Evolutionary conservation across 37 sponge, comb jelly and placozoan species (phyloP).

Genomic region (Corticium candelabrum): DNA sequence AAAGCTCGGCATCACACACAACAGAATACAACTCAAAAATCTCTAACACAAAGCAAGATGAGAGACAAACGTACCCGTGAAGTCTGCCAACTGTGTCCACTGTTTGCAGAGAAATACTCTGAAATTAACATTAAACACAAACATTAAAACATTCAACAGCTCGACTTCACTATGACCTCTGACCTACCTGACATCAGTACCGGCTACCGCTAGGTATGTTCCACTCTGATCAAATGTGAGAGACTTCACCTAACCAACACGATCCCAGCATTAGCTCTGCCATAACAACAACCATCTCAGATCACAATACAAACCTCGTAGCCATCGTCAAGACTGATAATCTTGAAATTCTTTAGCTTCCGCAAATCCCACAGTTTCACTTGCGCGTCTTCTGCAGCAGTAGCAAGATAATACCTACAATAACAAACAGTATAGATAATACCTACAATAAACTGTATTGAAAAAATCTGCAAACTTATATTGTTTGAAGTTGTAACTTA

Average conservation of each 20-base stretch:
- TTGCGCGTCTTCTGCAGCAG: conserved; percentile 84
- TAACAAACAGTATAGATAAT: too few species aligned
- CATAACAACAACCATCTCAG: not conserved
- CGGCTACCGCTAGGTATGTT: conserved; percentile 86
- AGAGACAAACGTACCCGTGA: conserved; percentile 35
- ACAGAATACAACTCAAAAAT: not conserved
- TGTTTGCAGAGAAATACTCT: conserved; percentile 80
- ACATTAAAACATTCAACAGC: not conserved
- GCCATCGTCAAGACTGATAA: conserved; percentile 71
- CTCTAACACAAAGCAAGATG: not conserved
- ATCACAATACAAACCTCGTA: conserved; percentile 50
- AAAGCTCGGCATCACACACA: too few species aligned
- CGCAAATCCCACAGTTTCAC: conserved; percentile 98
- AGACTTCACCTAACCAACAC: conserved; percentile 37
- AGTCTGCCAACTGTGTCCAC: conserved; percentile 61
- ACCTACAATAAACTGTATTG: not conserved
- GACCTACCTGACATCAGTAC: conserved; percentile 82
- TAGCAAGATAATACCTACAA: conserved; percentile 85
- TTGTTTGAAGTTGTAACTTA: too few species aligned
- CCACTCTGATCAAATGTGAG: conserved; percentile 94
- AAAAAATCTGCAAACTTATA: too few species aligned
- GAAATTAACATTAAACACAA: not conserved
- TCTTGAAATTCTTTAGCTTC: conserved; percentile 94
- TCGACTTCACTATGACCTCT: not conserved
- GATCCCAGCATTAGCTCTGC: not conserved